These are phyloP conservation scores for Melanotus villosus DNA, from an alignment of 2,888 invertebrate species.

Conservation along the genomic window DNA sequence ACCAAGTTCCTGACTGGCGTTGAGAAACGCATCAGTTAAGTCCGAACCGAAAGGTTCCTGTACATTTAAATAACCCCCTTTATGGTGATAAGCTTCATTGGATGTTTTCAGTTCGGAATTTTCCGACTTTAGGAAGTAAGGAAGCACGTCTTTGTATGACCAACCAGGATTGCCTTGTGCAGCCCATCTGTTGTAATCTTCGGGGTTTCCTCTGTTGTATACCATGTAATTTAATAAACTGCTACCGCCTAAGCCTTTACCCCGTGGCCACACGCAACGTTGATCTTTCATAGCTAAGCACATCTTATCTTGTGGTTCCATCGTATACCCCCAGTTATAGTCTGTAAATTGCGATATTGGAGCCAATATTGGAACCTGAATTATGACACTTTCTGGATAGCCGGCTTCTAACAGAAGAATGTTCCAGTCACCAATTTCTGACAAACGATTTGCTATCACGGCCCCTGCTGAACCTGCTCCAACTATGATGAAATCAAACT, in stretches of 20 bases:
- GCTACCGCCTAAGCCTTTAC: slow-evolving; percentile 74
- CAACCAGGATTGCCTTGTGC: slow-evolving; percentile 80
- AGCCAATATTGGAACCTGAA: slow-evolving; percentile 67
- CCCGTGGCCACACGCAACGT: slow-evolving; percentile 71
- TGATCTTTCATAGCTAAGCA: slow-evolving; percentile 35
- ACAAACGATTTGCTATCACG: slow-evolving; percentile 68
- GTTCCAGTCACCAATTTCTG: slow-evolving; percentile 67
- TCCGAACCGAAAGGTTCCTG: slow-evolving; percentile 72
- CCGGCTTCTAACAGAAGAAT: slow-evolving; percentile 72
- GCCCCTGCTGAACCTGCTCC: slow-evolving; percentile 70
- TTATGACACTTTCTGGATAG: slow-evolving; percentile 65
- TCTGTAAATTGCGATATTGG: slow-evolving; percentile 67
- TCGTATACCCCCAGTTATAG: slow-evolving; percentile 73
- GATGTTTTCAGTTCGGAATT: slow-evolving; percentile 64
- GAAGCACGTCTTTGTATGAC: slow-evolving; percentile 70
- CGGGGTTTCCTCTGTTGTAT: slow-evolving; percentile 80
- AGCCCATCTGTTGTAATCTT: slow-evolving; percentile 79
- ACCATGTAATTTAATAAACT: slow-evolving; percentile 78
- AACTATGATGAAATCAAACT: slow-evolving; percentile 68
- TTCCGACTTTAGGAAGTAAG: slow-evolving; percentile 73
- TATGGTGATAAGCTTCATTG: slow-evolving; percentile 72
- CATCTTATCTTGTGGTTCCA: slow-evolving; percentile 65
- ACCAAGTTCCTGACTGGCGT: slow-evolving; percentile 67
- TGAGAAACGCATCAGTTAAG: slow-evolving; percentile 63
- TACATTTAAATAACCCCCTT: slow-evolving; percentile 74